Evolutionary conservation across 2,113 vertebrate genomes (phyloP).

Genomic region (Hippocampus guttulatus): DNA sequence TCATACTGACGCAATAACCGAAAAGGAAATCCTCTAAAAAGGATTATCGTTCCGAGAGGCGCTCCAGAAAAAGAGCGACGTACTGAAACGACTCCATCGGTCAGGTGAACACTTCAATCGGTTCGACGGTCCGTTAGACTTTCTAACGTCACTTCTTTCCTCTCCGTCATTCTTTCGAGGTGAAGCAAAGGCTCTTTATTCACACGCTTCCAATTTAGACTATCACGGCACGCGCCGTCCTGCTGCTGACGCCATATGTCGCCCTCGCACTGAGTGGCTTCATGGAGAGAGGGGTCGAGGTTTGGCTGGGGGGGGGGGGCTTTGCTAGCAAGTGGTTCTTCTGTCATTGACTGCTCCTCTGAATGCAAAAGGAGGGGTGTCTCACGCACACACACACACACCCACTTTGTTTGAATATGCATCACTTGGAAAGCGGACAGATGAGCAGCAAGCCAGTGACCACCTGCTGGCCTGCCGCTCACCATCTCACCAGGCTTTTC

Average conservation of each 20-base stretch:
- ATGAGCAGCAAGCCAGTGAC: conserved; percentile 67
- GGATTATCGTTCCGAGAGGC: neutral
- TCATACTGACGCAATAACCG: neutral
- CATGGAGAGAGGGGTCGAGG: neutral
- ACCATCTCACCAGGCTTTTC: conserved; percentile 38
- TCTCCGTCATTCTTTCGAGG: conserved; percentile 36
- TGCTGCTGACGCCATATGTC: conserved; percentile 57
- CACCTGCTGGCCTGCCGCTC: conserved; percentile 63
- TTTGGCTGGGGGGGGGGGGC: neutral
- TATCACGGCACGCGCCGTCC: conserved; percentile 41
- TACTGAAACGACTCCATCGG: neutral
- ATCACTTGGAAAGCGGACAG: conserved; percentile 62
- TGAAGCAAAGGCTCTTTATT: conserved; percentile 23
- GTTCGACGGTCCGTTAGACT: conserved; percentile 12
- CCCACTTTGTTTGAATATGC: conserved; percentile 58
- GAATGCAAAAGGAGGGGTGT: conserved; percentile 17
- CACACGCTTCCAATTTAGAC: conserved; percentile 31
- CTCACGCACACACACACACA: conserved; percentile 10
- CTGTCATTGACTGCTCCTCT: conserved; percentile 39
- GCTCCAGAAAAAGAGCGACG: neutral
- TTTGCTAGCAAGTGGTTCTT: conserved; percentile 40
- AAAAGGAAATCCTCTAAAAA: neutral
- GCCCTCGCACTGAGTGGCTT: conserved; percentile 16
- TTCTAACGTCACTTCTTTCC: conserved; percentile 15
- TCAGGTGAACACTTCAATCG: conserved; percentile 45